These are phyloP conservation scores for Pristionchus maxplancki DNA, from an alignment of 2,888 invertebrate species.

Conservation along the genomic window DNA sequence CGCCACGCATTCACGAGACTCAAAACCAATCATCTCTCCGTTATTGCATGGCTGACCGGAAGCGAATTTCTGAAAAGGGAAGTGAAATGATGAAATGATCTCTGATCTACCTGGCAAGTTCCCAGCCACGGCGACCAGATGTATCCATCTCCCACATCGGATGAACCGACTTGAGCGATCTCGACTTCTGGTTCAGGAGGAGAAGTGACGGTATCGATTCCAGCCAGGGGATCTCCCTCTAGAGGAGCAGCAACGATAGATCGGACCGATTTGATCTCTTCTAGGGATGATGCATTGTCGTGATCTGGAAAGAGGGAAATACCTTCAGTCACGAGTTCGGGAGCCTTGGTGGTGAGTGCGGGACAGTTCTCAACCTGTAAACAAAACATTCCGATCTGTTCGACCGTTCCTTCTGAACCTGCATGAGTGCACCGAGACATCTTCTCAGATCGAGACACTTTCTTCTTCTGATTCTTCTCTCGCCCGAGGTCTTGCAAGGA, in stretches of 20 bases:
- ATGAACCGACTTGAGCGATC: constrained; percentile 2
- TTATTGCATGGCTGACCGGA: constrained; percentile 76
- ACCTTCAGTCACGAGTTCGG: constrained; percentile 30
- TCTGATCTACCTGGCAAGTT: constrained; percentile 66
- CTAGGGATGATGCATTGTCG: neutral
- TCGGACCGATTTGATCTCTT: constrained; percentile 40
- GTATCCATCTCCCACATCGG: constrained; percentile 57
- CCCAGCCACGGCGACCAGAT: constrained; percentile 75
- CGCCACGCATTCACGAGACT: constrained; percentile 76
- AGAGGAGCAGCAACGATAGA: constrained; percentile 49
- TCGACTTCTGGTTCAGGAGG: constrained; percentile 41
- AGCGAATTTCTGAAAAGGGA: constrained; percentile 73
- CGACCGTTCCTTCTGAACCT: constrained; percentile 53
- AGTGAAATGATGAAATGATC: neutral
- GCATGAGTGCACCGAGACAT: constrained; percentile 73
- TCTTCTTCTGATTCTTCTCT: constrained; percentile 74
- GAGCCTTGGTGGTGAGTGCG: constrained; percentile 51
- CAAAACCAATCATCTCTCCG: constrained; percentile 76
- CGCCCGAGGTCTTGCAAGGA: constrained; percentile 71
- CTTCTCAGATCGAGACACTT: constrained; percentile 72
- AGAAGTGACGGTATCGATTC: constrained; percentile 41
- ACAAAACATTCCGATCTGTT: neutral
- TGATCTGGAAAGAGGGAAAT: constrained; percentile 52
- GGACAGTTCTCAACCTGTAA: constrained; percentile 63
- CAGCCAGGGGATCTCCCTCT: constrained; percentile 51